phyloP scores from a whole-genome alignment of 2,113 vertebrate genomes.

The human region GRCh38 chr22:48767001-48767500 shows the following conservation, averaged over 20 bases:
- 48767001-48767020: background rate
- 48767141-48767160: background rate
- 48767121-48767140: background rate
- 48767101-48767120: too few species aligned
- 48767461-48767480: accelerated
- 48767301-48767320: background rate
- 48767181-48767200: background rate
- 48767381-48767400: too few species aligned
- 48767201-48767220: background rate
- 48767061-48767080: background rate
- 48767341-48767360: too few species aligned
- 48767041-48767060: background rate
- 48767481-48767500: accelerated
- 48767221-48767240: too few species aligned
- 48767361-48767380: background rate
- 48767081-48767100: background rate
- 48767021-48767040: background rate
- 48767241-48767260: background rate
- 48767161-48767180: too few species aligned
- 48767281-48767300: background rate
- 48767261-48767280: too few species aligned
- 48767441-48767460: accelerated
- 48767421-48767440: accelerated
- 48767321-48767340: background rate
- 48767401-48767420: background rate